Conservation (phyloP, 2,888 invertebrate species). For the Dryomyza anilis region DNA sequence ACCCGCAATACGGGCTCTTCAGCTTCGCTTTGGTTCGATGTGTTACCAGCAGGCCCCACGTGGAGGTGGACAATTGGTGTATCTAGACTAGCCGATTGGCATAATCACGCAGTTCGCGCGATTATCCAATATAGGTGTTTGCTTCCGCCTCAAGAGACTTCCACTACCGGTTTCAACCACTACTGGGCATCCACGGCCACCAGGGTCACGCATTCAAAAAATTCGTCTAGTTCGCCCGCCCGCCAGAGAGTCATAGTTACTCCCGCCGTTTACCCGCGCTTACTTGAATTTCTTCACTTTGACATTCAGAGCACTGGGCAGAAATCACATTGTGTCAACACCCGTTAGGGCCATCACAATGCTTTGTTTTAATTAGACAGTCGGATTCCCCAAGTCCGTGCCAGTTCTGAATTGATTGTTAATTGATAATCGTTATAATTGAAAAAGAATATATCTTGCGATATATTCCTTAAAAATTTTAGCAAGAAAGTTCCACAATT, state of each 20-base stretch:
- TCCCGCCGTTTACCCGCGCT: constrained; percentile 64
- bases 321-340: constrained; percentile 26
- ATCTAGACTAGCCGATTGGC: too few relatives aligned
- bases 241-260: constrained; percentile 62
- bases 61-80: too few relatives aligned
- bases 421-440: constrained; percentile 22
- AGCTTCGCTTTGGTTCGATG: too few relatives aligned
- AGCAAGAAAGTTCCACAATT: constrained; percentile 41
- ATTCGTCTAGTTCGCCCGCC: too few relatives aligned
- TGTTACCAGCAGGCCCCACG: too few relatives aligned
- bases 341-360: constrained; percentile 13
- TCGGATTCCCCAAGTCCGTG: constrained; percentile 67
- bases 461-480: constrained; percentile 36
- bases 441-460: constrained; percentile 27
- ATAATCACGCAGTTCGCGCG: too few relatives aligned
- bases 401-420: constrained; percentile 67
- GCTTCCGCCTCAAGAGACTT: too few relatives aligned
- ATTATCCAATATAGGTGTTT: too few relatives aligned
- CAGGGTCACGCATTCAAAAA: not conserved
- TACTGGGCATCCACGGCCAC: not conserved
- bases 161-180: not conserved
- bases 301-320: constrained; percentile 29
- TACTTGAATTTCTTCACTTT: constrained; percentile 66
- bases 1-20: too few relatives aligned
- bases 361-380: constrained; percentile 5